A percentile compares a stretch with the other conserved stretches of the same genome.
Conservation (phyloP, 1,140 invertebrate genomes). For the Conus ventricosus region DNA sequence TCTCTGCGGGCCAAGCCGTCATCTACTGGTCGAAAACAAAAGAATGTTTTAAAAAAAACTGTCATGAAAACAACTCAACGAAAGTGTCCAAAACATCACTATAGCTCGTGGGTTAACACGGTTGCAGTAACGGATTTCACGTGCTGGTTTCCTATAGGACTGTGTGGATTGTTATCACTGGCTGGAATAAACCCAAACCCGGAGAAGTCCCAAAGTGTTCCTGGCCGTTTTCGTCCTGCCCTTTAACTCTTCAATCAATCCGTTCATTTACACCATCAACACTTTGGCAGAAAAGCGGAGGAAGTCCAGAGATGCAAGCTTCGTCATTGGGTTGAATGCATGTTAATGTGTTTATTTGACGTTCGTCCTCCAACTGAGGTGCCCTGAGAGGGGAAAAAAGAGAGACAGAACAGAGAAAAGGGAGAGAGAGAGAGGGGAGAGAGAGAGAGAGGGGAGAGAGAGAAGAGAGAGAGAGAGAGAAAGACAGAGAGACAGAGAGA, state of each 20-base stretch:
- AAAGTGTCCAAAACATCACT: slow-evolving; percentile 4
- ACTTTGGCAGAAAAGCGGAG: background rate
- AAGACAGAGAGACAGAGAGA: too few relatives aligned
- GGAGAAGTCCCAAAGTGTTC: slow-evolving; percentile 23
- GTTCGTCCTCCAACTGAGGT: too few relatives aligned
- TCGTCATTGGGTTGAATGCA: background rate
- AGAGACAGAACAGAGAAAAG: too few relatives aligned
- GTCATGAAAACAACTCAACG: background rate
- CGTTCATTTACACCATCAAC: slow-evolving; percentile 35
- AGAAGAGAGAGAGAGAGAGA: too few relatives aligned
- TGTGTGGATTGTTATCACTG: slow-evolving; percentile 27
- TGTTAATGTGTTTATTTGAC: too few relatives aligned
- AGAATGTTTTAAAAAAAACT: background rate
- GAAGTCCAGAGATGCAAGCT: background rate
- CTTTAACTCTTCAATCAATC: slow-evolving; percentile 36
- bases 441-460: too few relatives aligned
- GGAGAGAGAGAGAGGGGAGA: too few relatives aligned
- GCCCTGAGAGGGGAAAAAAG: too few relatives aligned
- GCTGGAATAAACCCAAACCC: background rate
- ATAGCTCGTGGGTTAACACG: slow-evolving; percentile 29
- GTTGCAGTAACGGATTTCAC: slow-evolving; percentile 38
- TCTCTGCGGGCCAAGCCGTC: slow-evolving; percentile 45
- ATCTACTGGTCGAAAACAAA: slow-evolving; percentile 45
- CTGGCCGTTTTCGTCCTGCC: slow-evolving; percentile 34
- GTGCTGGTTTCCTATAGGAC: slow-evolving; percentile 44